Base-by-base conservation (phyloP, 64 coral and sea anemone genomes). In the Montipora cactus region DNA sequence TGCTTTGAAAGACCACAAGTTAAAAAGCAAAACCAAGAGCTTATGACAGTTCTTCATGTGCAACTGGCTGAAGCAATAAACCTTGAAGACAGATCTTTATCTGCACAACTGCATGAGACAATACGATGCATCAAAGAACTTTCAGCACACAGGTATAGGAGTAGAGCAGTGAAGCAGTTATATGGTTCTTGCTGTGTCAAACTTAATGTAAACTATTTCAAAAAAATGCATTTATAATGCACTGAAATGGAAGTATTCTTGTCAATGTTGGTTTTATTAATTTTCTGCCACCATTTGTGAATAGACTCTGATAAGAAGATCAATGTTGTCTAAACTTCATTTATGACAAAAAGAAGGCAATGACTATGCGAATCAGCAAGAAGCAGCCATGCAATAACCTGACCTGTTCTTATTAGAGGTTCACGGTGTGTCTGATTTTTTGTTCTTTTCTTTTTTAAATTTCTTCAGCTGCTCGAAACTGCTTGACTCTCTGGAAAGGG, bases 41-140 rank as follows among this genome's bases (percentile, higher is more conserved):
- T 99, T 49, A 83, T 96, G 95, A 99, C 92, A 3, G 94, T 92
- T 70, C 81, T 99, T 1, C 95, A 95, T 45, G 92, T 94, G 12
- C 95, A 99, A 44, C 90, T 99, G 44, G 98, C 95, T 66, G 98
- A 99, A 37, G 98, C 98, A 71, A 96, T 99, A 49, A 92, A 96
- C 47, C 88, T 94, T 67, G 95, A 99, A 47, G 89, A 96, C 68
- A 90, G 95, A 45, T 89, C 95, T 19, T 73, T 99, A n/a, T 93
- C 82, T 49, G 95, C 98, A 15, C 95, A 96, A 59, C 80, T 99
- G 5, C 94, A 96, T 55, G 98, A 99, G 86, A 99, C 98, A 3
- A 94, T 99, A 44, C 72, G 92, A 83, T 94, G 92, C 74, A 79
- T 94, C 6, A 96, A 73, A 44, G 88, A 99, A 16, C 62, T 99